Percentiles rank a stretch among this genome's conserved stretches.
Evolutionary conservation across 1,140 invertebrate species (phyloP).

Genomic region (Agraylea sexmaculata): DNA sequence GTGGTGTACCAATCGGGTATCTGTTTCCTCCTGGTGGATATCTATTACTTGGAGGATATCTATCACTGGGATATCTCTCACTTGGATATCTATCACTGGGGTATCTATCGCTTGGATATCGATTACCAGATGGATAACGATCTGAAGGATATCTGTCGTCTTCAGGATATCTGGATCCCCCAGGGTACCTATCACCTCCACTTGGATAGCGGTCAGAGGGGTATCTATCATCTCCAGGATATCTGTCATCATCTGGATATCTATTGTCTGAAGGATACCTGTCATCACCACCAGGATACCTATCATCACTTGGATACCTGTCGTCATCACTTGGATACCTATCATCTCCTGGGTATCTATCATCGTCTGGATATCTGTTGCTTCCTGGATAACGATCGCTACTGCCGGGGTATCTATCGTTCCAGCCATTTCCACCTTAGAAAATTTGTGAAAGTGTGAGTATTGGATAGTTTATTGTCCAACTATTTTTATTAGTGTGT

Average conservation of each 20-base stretch:
- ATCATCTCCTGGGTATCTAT: slow-evolving; percentile 26
- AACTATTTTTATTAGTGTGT: no score
- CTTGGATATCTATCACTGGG: slow-evolving; percentile 36
- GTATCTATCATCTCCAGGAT: slow-evolving; percentile 25
- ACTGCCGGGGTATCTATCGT: slow-evolving; percentile 28
- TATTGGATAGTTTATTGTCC: slow-evolving; percentile 19
- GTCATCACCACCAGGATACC: slow-evolving; percentile 26
- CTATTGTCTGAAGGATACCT: slow-evolving; percentile 11
- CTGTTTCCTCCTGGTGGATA: slow-evolving; percentile 17
- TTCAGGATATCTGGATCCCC: slow-evolving; percentile 34
- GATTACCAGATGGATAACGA: slow-evolving; percentile 23
- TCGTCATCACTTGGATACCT: slow-evolving; percentile 18
- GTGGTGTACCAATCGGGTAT: slow-evolving; percentile 18
- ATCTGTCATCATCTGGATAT: slow-evolving; percentile 23
- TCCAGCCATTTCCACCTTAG: slow-evolving; percentile 29
- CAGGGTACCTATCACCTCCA: slow-evolving; percentile 31
- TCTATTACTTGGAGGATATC: no score
- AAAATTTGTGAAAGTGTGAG: slow-evolving; percentile 16
- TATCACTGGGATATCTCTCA: slow-evolving; percentile 30
- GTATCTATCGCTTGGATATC: slow-evolving; percentile 28
- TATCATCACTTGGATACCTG: slow-evolving; percentile 23
- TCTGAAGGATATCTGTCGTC: slow-evolving; percentile 24
- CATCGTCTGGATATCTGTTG: slow-evolving; percentile 36
- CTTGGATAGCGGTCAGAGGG: slow-evolving; percentile 23
- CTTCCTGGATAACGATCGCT: slow-evolving; percentile 31